A percentile compares a stretch with the other conserved stretches of the same genome.
phyloP scores from a whole-genome alignment of 2,797 vertebrate genomes.

The Paratrypauchen microcephalus region DNA sequence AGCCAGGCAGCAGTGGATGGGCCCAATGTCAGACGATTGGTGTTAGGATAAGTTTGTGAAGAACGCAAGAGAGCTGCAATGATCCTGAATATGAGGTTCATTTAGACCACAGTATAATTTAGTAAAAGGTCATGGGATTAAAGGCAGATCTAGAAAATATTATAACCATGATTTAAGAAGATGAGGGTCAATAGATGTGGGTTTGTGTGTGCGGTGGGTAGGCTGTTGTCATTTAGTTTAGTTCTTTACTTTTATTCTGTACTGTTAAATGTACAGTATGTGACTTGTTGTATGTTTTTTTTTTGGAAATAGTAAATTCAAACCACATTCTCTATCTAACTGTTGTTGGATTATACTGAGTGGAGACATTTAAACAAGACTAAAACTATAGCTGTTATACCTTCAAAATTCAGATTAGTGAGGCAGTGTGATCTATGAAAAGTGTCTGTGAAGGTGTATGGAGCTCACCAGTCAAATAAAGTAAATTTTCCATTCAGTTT shows the following conservation, averaged over 20 bases:
- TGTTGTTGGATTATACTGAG: too few relatives aligned
- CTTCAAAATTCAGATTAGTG: too few relatives aligned
- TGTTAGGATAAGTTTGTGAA: constrained; percentile 51
- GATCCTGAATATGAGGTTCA: constrained; percentile 37
- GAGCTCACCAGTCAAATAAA: too few relatives aligned
- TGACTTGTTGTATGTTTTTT: too few relatives aligned
- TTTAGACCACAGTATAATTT: constrained; percentile 32
- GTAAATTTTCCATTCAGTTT: too few relatives aligned
- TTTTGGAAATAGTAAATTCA: too few relatives aligned
- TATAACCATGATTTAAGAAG: constrained; percentile 10
- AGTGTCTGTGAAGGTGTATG: too few relatives aligned
- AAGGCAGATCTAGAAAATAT: constrained; percentile 12
- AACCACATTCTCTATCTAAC: too few relatives aligned
- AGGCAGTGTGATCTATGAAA: too few relatives aligned
- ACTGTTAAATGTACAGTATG: too few relatives aligned
- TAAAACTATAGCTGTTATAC: too few relatives aligned
- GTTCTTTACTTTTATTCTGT: neutral
- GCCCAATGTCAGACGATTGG: constrained; percentile 51
- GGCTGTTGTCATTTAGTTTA: neutral
- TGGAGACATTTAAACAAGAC: too few relatives aligned
- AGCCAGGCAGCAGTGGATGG: constrained; percentile 52
- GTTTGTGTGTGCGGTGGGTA: constrained; percentile 1
- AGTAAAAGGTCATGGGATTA: constrained; percentile 32
- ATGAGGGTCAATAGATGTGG: constrained; percentile 19
- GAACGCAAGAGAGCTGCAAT: constrained; percentile 34